Evolutionary conservation across 2,888 invertebrate genomes (phyloP), one percentile per base, ranked within the genome.

Genomic region (Portevinia maculata): DNA sequence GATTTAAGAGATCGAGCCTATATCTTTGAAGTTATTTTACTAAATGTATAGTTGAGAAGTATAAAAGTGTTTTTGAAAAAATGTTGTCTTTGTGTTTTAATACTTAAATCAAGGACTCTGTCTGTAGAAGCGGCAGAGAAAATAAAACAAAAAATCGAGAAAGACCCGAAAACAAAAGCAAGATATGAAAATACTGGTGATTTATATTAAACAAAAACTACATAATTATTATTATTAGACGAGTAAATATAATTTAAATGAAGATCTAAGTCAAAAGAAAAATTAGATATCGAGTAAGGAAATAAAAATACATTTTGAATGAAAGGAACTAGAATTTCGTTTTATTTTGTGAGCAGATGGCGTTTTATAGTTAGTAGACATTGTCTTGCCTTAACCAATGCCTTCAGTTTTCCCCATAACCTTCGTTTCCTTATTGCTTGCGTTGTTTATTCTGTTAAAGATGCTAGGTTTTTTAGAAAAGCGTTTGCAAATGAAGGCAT

Each of bases 221-320:
- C 34, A 65, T 65, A 9, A 39, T 41, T 57, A 57, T 53, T 21
- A 48, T 39, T 57, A 57, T 30, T 55, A 55, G 17, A 48, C 19
- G 62, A 24, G 34, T 37, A 55, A 24, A 41, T 57, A 24, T 57
- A 57, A 60, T 30, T 30, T 48, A 30, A 39, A 19, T 8, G 19
- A 15, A 64, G 15, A 6, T 48, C 19, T 71, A 73, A 73, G 62
- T 44, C n/a, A 7, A 13, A 19, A 41, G 46, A 44, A 13, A 60
- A 60, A 30, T 15, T 19, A 37, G 44, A 44, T 3, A 55, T 30
- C 39, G 50, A 21, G 28, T 41, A 57, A 13, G 28, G 21, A 60
- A 73, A 73, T 59, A 60, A 79, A 79, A 73, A 53, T 73, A 73
- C 59, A 67, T 79, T 79, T 79, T 79, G 65, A 79, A 73, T 73